Evolutionary conservation across 2,797 vertebrate species (phyloP).

Genomic region (Clarias fuscus): DNA sequence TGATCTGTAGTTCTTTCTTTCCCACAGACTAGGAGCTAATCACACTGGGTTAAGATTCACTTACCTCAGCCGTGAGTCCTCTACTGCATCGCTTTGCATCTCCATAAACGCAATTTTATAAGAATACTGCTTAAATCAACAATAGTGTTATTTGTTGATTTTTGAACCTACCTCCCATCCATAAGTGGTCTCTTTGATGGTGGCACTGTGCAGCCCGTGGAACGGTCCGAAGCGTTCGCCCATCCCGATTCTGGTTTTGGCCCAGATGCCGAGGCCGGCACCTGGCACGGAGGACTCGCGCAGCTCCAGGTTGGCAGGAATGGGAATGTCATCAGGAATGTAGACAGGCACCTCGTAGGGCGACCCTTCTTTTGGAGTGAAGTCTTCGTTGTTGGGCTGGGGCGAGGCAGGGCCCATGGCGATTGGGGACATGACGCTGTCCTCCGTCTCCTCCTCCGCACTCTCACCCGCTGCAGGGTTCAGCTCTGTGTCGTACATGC

Average conservation of each 20-base stretch:
- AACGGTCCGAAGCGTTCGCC: constrained; percentile 92
- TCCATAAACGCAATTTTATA: constrained; percentile 65
- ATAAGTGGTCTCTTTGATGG: constrained; percentile 85
- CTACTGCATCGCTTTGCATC: constrained; percentile 58
- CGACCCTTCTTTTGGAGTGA: constrained; percentile 97
- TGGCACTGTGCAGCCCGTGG: constrained; percentile 76
- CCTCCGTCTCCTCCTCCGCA: constrained; percentile 85
- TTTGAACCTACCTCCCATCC: constrained; percentile 94
- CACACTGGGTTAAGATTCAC: constrained; percentile 18
- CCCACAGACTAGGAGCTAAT: constrained; percentile 33
- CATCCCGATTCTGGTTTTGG: constrained; percentile 84
- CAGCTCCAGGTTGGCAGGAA: constrained; percentile 94
- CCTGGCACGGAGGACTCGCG: constrained; percentile 96
- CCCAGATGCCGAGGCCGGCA: constrained; percentile 94
- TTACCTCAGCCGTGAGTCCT: constrained; percentile 33
- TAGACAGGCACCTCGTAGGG: constrained; percentile 97
- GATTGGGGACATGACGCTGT: constrained; percentile 87
- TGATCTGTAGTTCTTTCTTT: constrained; percentile 19
- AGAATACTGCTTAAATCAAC: constrained; percentile 2
- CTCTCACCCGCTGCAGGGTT: constrained; percentile 84
- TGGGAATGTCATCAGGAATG: constrained; percentile 98
- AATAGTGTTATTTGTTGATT: neutral
- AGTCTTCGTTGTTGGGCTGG: constrained; percentile 90
- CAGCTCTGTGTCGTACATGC: constrained; percentile 93
- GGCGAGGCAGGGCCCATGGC: constrained; percentile 84